Base-by-base conservation (phyloP, 2,797 vertebrate species). In the Sebastes melanostomus region DNA sequence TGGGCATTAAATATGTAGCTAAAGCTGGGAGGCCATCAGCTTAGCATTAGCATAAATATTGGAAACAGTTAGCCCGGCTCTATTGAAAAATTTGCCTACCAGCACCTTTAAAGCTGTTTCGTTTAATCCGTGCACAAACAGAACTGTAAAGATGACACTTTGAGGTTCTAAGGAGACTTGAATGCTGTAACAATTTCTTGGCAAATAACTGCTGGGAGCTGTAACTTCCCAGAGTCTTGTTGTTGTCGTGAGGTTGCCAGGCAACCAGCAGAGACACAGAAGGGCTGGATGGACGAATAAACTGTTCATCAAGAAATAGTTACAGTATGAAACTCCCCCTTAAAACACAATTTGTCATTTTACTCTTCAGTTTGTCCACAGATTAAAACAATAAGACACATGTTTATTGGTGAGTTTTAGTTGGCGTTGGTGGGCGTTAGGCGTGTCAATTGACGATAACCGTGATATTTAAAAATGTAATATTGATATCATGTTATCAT, bases 141-240 rank as follows among this genome's bases (percentile, higher is more conserved):
- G 18, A 65, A 16, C 11, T 30, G 50, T 56, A 42, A 58, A 59
- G 58, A 46, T 2, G 2, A 29, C 16, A 8, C 16, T 50, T 63
- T 29, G 18, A 55, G 30, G 6, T 32, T 63, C 50, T 24, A 60
- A 25, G 13, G 22, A 72, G 27, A 32, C 61, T 27, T 66, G n/a
- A 3, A 66, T 66, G 54, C 24, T 38, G 52, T 69, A 25, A 72
- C 60, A 27, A 20, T 66, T 66, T 79, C 12, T 72, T 29, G 52
- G n/a, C 62, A 72, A 72, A 50, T 16, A 25, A 2, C 75, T 22
- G 22, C 27, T 27, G 16, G 38, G 54, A 59, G 50, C 13, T 61
- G 42, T 68, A 68, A 77, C 75, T 68, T 42, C 52, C 62, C 72
- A 66, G 38, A 68, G 30, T 54, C 18, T 68, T 61, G 58, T 38